Evolutionary conservation across 1,140 invertebrate genomes (phyloP).

Genomic region (Neodiprion virginianus): DNA sequence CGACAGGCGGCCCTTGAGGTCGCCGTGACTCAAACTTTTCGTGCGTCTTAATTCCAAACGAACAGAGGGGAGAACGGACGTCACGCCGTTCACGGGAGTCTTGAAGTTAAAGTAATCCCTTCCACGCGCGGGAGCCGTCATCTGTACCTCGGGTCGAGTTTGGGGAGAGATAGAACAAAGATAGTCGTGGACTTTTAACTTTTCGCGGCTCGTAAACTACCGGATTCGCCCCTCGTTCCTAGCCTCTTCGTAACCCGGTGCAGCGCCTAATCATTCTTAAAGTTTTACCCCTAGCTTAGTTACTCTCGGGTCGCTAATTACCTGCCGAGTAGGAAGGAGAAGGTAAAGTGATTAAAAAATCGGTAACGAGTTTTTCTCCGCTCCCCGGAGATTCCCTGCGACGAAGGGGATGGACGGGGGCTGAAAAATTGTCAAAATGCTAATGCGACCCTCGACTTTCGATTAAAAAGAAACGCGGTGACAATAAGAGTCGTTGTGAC

Average conservation of each 20-base stretch:
- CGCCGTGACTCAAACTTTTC: no score
- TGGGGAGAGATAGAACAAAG: not conserved
- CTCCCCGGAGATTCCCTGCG: not conserved
- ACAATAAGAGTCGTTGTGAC: no score
- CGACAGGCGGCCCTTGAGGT: no score
- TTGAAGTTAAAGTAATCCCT: not conserved
- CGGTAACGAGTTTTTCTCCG: not conserved
- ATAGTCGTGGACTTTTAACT: constrained; percentile 20
- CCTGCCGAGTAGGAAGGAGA: constrained; percentile 17
- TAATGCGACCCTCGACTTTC: no score
- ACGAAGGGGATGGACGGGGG: not conserved
- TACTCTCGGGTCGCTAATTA: constrained; percentile 29
- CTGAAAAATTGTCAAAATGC: not conserved
- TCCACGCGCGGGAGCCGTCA: not conserved
- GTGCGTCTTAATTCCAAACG: not conserved
- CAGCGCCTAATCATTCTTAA: constrained; percentile 42
- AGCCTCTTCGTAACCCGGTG: constrained; percentile 22
- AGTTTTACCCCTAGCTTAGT: constrained; percentile 45
- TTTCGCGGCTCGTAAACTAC: constrained; percentile 31
- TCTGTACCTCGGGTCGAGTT: not conserved
- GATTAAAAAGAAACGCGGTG: no score
- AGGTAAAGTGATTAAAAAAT: constrained; percentile 42
- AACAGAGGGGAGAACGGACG: not conserved
- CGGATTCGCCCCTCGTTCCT: constrained; percentile 4
- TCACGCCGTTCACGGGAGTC: not conserved